Conservation (phyloP, 2,888 invertebrate genomes). For the Leptinotarsa juncta region DNA sequence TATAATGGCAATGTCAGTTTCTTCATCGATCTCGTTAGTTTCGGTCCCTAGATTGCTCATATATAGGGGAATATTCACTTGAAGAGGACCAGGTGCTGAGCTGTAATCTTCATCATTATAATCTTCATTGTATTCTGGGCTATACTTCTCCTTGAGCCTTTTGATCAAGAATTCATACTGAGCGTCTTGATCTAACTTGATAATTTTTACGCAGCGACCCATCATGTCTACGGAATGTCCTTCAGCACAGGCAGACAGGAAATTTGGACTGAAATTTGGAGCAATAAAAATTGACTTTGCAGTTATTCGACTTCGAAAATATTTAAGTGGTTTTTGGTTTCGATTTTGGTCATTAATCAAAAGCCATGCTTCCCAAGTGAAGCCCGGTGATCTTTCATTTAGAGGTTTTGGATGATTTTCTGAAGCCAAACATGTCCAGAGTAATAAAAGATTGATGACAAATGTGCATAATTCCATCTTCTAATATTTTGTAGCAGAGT, state of each 20-base stretch:
- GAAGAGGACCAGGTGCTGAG: slow-evolving; percentile 69
- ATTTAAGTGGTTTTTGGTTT: slow-evolving; percentile 66
- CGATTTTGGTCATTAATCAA: slow-evolving; percentile 66
- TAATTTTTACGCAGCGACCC: slow-evolving; percentile 67
- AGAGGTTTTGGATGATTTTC: slow-evolving; percentile 60
- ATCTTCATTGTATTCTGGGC: slow-evolving; percentile 52
- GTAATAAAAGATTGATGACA: slow-evolving; percentile 42
- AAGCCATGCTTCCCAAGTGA: slow-evolving; percentile 77
- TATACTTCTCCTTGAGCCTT: slow-evolving; percentile 69
- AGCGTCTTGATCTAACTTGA: slow-evolving; percentile 68
- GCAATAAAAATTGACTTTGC: slow-evolving; percentile 80
- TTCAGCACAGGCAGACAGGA: slow-evolving; percentile 71
- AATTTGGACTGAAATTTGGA: slow-evolving; percentile 71
- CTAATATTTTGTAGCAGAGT: background rate
- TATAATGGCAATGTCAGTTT: slow-evolving; percentile 59
- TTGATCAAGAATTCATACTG: slow-evolving; percentile 71
- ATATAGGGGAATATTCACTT: slow-evolving; percentile 69
- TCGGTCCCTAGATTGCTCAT: slow-evolving; percentile 57
- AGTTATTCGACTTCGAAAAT: slow-evolving; percentile 73
- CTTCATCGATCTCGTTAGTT: slow-evolving; percentile 62
- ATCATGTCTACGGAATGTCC: slow-evolving; percentile 67
- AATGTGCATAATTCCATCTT: slow-evolving; percentile 41
- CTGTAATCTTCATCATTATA: slow-evolving; percentile 59
- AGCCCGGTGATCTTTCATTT: slow-evolving; percentile 69
- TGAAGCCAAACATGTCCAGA: slow-evolving; percentile 64